Evolutionary conservation across 2,888 invertebrate genomes (phyloP).

Genomic region (Caenorhabditis sulstoni): DNA sequence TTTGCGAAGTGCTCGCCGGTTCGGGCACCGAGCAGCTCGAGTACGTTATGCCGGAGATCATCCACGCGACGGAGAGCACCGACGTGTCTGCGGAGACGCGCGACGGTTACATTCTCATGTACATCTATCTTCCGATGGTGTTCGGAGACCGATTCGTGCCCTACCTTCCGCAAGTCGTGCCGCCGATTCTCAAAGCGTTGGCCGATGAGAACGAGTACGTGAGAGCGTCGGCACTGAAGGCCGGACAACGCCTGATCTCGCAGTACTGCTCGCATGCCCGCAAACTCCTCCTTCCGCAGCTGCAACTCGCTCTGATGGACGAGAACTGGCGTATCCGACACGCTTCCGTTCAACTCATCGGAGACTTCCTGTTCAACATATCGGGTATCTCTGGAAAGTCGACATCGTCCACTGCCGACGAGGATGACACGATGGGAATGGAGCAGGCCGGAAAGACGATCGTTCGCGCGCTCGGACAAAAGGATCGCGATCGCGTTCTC

Average conservation of each 20-base stretch:
- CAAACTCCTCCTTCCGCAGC: slow-evolving; percentile 89
- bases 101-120: slow-evolving; percentile 99
- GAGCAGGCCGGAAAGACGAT: slow-evolving; percentile 95
- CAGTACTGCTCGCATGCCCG: slow-evolving; percentile 88
- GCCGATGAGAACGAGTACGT: slow-evolving; percentile 98
- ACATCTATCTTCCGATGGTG: slow-evolving; percentile 98
- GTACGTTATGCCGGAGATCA: slow-evolving; percentile 90
- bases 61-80: slow-evolving; percentile 76
- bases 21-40: slow-evolving; percentile 95
- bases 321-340: slow-evolving; percentile 98
- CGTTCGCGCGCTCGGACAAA: slow-evolving; percentile 90
- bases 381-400: slow-evolving; percentile 98
- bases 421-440: slow-evolving; percentile 99
- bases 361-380: slow-evolving; percentile 94
- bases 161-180: slow-evolving; percentile 96
- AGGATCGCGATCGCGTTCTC: slow-evolving; percentile 92
- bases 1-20: slow-evolving; percentile 89
- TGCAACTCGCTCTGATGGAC: slow-evolving; percentile 94
- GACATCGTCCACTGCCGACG: slow-evolving; percentile 96
- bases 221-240: slow-evolving; percentile 94
- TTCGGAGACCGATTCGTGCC: slow-evolving; percentile 96
- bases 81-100: slow-evolving; percentile 89
- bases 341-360: slow-evolving; percentile 93
- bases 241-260: slow-evolving; percentile 96
- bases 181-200: slow-evolving; percentile 95